A percentile compares a stretch with the other conserved stretches of the same genome.
These are phyloP conservation scores for Oplegnathus fasciatus DNA, from an alignment of 2,113 vertebrate species.

Conservation along the genomic window DNA sequence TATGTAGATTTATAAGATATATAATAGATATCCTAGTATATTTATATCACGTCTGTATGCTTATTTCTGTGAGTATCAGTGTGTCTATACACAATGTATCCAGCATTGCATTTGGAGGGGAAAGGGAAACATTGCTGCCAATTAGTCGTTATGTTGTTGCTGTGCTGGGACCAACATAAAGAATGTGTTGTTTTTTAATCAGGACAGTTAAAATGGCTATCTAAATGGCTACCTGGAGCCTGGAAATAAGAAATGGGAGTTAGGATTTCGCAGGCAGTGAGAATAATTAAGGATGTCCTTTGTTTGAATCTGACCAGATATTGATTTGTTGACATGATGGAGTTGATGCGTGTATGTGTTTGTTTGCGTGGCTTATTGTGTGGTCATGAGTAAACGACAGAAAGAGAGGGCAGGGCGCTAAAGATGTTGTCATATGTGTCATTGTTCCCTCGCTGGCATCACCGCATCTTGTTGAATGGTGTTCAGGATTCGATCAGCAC, in stretches of 20 bases:
- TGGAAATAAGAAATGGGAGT: constrained; percentile 25
- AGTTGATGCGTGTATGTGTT: constrained; percentile 14
- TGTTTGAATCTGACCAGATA: constrained; percentile 28
- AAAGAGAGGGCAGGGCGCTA: constrained; percentile 33
- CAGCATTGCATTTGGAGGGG: constrained; percentile 69
- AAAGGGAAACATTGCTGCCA: constrained; percentile 64
- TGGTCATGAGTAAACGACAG: constrained; percentile 28
- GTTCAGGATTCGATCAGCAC: constrained; percentile 65
- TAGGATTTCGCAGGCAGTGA: constrained; percentile 8
- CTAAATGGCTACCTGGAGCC: constrained; percentile 43
- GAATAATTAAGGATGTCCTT: constrained; percentile 38
- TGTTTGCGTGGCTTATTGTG: constrained; percentile 25
- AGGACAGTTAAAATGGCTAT: constrained; percentile 52
- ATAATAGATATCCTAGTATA: constrained; percentile 81
- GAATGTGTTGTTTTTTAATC: constrained; percentile 77
- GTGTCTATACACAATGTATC: constrained; percentile 76
- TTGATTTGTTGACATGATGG: constrained; percentile 23
- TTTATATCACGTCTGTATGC: constrained; percentile 82
- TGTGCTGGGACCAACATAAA: constrained; percentile 74
- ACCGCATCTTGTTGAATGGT: constrained; percentile 36
- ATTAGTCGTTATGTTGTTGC: constrained; percentile 60
- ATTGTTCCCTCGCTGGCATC: constrained; percentile 58
- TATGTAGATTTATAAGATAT: constrained; percentile 82
- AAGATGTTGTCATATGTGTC: constrained; percentile 58
- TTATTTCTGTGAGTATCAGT: constrained; percentile 78